phyloP scores from a whole-genome alignment of 2,113 vertebrate genomes.

The Okapia johnstoni region DNA sequence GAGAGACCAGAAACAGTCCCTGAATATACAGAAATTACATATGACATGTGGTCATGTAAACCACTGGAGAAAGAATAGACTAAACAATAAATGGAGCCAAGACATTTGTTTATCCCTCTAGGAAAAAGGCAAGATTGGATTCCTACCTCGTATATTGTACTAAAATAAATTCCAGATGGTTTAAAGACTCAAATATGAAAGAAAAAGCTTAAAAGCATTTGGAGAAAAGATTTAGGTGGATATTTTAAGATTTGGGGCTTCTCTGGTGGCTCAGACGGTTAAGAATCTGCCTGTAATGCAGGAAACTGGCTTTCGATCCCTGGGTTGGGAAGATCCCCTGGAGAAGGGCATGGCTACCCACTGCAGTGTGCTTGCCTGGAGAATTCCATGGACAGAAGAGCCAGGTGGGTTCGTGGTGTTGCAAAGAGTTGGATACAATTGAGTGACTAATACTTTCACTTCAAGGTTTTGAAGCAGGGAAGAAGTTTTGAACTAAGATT shows the following conservation, averaged over 20 bases:
- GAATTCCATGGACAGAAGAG: neutral
- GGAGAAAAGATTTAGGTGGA: neutral
- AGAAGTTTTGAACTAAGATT: neutral
- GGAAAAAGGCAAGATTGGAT: neutral
- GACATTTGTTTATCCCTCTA: neutral
- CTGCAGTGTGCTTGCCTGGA: neutral
- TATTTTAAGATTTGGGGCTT: neutral
- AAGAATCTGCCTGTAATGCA: neutral
- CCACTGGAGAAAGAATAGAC: neutral
- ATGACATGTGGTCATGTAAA: neutral
- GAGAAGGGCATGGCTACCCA: neutral
- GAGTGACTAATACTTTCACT: neutral
- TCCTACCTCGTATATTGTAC: neutral
- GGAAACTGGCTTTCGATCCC: fast-evolving
- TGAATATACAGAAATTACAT: neutral
- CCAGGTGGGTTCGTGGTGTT: neutral
- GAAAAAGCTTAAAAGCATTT: neutral
- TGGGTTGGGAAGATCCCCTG: neutral
- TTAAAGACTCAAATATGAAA: neutral
- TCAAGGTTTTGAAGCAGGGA: neutral
- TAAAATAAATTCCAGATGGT: neutral
- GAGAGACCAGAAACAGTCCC: neutral
- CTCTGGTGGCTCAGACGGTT: neutral
- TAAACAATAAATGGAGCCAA: neutral
- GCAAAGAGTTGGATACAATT: neutral